phyloP scores from a whole-genome alignment of 1,140 invertebrate genomes.

The Cydia strobilella region DNA sequence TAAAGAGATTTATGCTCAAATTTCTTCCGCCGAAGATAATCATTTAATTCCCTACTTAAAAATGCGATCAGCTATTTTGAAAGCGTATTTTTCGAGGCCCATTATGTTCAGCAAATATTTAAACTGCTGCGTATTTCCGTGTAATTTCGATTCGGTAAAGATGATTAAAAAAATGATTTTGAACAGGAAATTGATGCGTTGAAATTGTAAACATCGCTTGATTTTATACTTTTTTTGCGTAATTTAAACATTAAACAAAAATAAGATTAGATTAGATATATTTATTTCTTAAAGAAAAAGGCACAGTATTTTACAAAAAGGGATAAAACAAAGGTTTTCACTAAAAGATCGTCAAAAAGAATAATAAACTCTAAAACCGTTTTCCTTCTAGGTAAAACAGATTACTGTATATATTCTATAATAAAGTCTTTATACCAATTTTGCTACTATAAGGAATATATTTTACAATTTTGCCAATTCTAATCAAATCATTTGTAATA shows the following conservation, averaged over 20 bases:
- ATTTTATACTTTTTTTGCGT: not conserved
- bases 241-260: not conserved
- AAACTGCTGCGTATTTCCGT: constrained; percentile 10
- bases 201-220: not conserved
- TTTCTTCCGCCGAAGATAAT: not conserved
- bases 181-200: not conserved
- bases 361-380: too few relatives aligned
- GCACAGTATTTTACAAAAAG: too few relatives aligned
- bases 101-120: constrained; percentile 29
- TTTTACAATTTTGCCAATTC: too few relatives aligned
- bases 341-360: too few relatives aligned
- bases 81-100: constrained; percentile 18
- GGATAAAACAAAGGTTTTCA: too few relatives aligned
- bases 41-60: constrained; percentile 27
- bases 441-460: too few relatives aligned
- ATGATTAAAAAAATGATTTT: not conserved
- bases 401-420: too few relatives aligned
- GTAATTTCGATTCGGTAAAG: constrained; percentile 6
- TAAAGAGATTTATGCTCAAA: constrained; percentile 15
- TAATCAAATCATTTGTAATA: too few relatives aligned
- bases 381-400: too few relatives aligned
- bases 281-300: too few relatives aligned
- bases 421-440: too few relatives aligned
- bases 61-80: not conserved
- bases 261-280: too few relatives aligned